Conservation (phyloP, 2,888 invertebrate species). For the Eupithecia tripunctaria region DNA sequence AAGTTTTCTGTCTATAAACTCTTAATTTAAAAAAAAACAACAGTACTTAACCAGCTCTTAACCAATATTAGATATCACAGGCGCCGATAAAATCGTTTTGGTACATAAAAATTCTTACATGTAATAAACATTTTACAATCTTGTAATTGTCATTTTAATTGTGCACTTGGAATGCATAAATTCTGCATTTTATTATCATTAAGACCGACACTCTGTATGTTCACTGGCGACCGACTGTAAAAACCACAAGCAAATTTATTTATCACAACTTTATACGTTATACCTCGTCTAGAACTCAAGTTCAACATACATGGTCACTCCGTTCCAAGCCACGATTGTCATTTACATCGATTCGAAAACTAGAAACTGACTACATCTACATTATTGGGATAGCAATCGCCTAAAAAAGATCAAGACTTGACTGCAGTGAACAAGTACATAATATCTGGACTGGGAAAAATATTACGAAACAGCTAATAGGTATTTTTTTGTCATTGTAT, state of each 20-base stretch:
- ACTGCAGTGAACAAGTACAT: not conserved
- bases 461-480: not conserved
- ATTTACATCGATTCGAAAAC: not conserved
- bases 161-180: slow-evolving; percentile 61
- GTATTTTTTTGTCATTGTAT: not conserved
- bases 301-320: not conserved
- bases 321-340: not conserved
- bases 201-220: slow-evolving; percentile 65
- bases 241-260: slow-evolving; percentile 5
- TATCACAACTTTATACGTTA: slow-evolving; percentile 7
- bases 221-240: slow-evolving; percentile 19
- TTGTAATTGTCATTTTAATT: slow-evolving; percentile 68
- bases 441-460: not conserved
- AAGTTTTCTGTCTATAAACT: not conserved
- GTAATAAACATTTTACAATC: slow-evolving; percentile 65
- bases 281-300: not conserved
- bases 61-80: slow-evolving; percentile 54
- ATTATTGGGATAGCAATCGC: not conserved
- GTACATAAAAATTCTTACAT: slow-evolving; percentile 59
- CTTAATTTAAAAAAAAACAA: not conserved
- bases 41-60: slow-evolving; percentile 30
- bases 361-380: not conserved
- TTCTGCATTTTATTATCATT: slow-evolving; percentile 72
- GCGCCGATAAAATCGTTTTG: slow-evolving; percentile 57
- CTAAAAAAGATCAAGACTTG: not conserved